Evolutionary conservation across 2,888 invertebrate genomes (phyloP).

Genomic region (Drosophila basisetae): DNA sequence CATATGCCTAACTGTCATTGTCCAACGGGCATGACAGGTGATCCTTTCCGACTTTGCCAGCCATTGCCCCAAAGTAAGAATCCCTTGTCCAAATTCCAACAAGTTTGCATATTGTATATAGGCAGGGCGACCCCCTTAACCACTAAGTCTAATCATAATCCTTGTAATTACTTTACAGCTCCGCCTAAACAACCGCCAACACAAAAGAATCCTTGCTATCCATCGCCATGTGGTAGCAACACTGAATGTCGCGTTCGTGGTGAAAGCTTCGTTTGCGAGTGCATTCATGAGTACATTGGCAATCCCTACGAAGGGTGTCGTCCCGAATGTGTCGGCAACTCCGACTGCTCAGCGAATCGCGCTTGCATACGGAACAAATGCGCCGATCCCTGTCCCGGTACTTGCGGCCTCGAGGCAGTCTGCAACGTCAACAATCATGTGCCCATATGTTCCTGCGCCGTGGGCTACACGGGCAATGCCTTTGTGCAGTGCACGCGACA

Average conservation of each 20-base stretch:
- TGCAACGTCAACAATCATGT: conserved; percentile 91
- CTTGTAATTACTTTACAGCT: conserved; percentile 53
- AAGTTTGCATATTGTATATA: conserved; percentile 76
- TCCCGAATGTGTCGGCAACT: conserved; percentile 94
- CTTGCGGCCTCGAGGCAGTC: conserved; percentile 93
- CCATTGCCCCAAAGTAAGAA: conserved; percentile 80
- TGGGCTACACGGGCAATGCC: conserved; percentile 89
- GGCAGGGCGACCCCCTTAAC: conserved; percentile 33
- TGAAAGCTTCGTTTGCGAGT: conserved; percentile 87
- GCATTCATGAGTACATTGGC: conserved; percentile 89
- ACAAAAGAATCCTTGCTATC: conserved; percentile 88
- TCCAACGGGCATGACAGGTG: conserved; percentile 88
- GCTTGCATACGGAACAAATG: conserved; percentile 94
- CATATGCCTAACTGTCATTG: conserved; percentile 92
- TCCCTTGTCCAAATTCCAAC: conserved; percentile 1
- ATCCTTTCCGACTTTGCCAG: conserved; percentile 90
- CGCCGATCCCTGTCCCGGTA: conserved; percentile 92
- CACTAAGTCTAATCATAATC: conserved; percentile 7
- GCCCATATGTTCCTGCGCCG: conserved; percentile 88
- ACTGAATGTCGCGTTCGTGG: conserved; percentile 87
- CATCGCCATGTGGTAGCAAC: conserved; percentile 90
- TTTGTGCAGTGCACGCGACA: conserved; percentile 86
- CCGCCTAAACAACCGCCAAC: conserved; percentile 55
- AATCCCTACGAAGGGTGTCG: conserved; percentile 91
- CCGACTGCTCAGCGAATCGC: conserved; percentile 93